Evolutionary conservation across 2,113 vertebrate species (phyloP), one percentile per base, ranked within the genome.

Genomic region (Oryzias woworae): DNA sequence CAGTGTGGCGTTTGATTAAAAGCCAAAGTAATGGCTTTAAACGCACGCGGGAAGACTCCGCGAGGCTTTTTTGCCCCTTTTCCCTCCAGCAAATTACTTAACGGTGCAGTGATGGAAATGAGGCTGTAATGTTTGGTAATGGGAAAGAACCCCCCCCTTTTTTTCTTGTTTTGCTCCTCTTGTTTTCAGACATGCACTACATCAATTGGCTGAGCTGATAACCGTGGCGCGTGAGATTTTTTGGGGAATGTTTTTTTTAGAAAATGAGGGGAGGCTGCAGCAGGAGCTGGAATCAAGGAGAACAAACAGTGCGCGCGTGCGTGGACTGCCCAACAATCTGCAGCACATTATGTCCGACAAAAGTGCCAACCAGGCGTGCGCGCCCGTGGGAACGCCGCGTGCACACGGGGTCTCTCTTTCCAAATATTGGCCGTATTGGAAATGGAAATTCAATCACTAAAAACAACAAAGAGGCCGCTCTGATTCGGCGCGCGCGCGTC

Each of bases 11-110:
- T 94, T 96, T 97, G 96, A 97, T 97, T 97, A 97, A 98, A 96
- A 97, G 94, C 93, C 91, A 96, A 97, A 96, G 94, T 96, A 98
- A 96, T 97, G 94, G 94, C 87, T 97, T 95, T 94, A 96, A 97
- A 95, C 95, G 96, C 94, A 94, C 89, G 73, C 94, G 94, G 92
- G 93, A 87, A 94, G 93, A 92, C 95, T 93, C 93, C 93, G 94
- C 94, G 93, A 94, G 95, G 94, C 92, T 92, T 92, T 82, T 1
- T 45, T 7, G 3, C 89, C 93, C 28, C 26, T 36, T 45, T 28
- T 43, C 28, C 47, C 58, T 59, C 47, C 67, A 43, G 90, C 93
- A 95, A 94, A 95, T 95, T 92, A 93, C 94, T 94, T 93, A 95
- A 92, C 88, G 91, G 92, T 82, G 90, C 91, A 89, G 90, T 89